Evolutionary conservation across 2,888 invertebrate species (phyloP), one percentile per base, ranked within the genome.

Genomic region (Athetis lepigone): DNA sequence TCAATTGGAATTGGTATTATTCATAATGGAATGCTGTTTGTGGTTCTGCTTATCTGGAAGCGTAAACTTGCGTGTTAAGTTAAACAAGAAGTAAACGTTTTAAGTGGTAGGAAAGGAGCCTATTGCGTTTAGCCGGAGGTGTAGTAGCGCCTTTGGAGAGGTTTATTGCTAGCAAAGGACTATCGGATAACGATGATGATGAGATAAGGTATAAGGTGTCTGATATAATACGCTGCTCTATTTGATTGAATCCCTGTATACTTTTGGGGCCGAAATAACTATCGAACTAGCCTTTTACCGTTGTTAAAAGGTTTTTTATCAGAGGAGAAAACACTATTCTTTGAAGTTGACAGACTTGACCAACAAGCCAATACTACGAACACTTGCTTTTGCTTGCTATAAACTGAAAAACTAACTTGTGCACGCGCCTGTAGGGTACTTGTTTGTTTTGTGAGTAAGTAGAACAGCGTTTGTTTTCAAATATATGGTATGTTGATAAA

Each of bases 401-500:
- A 69, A n/a, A 11, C n/a, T 45, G 13, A 39, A 51, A 19, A 40
- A 51, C 36, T 60, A 11, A n/a, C 2, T 21, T 47, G 55, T 37
- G 67, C 72, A 67, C 67, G 51, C 66, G 60, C 36, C 39, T 29
- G 21, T 43, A 37, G 11, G 16, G 5, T 43, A 51, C n/a, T 52
- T 54, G 60, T 72, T 67, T 67, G 55, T 60, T 72, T 56, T 51
- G 37, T 33, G 55, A 66, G 42, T 66, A 50, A 65, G 40, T 65
- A 50, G 54, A 55, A 46, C 58, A 70, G 25, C 42, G 50, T 51
- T 55, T 51, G 51, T 67, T 72, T 72, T 47, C 46, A 55, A 72
- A 60, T 54, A 42, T 40, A 33, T 55, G 43, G 46, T 47, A 23
- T 55, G 33, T 70, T 55, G 18, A 21, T 72, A 72, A 72, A 21